Base-by-base conservation (phyloP, 2,888 invertebrate species). In the Orthosia cruda region DNA sequence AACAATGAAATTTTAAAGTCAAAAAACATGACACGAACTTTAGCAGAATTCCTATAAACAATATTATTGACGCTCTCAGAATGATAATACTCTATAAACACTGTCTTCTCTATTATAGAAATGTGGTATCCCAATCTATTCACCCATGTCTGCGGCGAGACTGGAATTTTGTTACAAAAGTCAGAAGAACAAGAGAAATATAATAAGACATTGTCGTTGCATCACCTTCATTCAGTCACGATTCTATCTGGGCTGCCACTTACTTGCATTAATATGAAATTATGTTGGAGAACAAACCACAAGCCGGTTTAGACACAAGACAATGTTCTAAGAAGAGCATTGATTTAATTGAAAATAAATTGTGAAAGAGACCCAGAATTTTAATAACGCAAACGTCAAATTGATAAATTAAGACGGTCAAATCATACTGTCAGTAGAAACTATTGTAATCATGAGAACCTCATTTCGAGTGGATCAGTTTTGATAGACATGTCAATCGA, bases 201-300 rank as follows among this genome's bases (percentile, higher is more conserved):
- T 74, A 76, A 86, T 84, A 81, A 86, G 74, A 67, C 79, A 84
- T 63, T 82, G 73, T 73, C 75, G 85, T 95, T 95, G 91, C 94
- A 92, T 94, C 94, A 94, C 87, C 88, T 84, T 80, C 89, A 78
- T 87, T 94, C 93, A 93, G 93, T 95, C 95, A 95, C 93, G 93
- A 94, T 84, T 84, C 89, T 85, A 93, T 92, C 92, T 93, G 91
- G 92, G 92, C 90, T 92, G 90, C 91, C 91, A 91, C 92, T 93
- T 93, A 93, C 92, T 91, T 89, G 87, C 89, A 91, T 94, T 93
- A 91, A 92, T 93, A 94, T 92, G 91, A 91, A 93, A 90, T 91
- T 90, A 91, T 91, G 89, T 80, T 89, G 86, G 85, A 87, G 87
- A 87, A 91, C 90, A 89, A 91, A 92, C 91, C 86, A 78, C 84